Conservation (phyloP, 2,797 vertebrate genomes). For the Dipus sagitta region DNA sequence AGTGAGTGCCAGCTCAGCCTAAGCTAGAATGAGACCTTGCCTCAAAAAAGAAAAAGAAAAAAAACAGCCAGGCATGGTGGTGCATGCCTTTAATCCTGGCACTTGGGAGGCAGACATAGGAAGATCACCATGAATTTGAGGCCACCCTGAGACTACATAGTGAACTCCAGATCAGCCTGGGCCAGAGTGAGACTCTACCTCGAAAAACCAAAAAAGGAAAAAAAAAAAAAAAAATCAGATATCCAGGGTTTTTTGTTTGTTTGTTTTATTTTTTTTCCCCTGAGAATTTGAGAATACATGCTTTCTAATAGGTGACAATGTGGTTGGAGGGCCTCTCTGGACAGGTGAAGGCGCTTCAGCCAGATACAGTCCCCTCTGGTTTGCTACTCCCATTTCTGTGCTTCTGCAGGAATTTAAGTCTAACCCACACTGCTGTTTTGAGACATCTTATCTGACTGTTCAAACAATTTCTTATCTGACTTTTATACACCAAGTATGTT, state of each 20-base stretch:
- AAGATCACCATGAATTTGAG: too few species aligned
- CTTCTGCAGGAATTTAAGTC: constrained; percentile 8
- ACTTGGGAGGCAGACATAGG: too few species aligned
- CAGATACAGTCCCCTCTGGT: too few species aligned
- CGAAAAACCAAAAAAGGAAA: not conserved
- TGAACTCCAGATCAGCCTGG: too few species aligned
- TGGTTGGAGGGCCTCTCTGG: not conserved
- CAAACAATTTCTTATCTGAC: constrained; percentile 67
- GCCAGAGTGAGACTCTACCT: too few species aligned
- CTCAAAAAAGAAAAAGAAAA: too few species aligned
- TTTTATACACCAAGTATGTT: not conserved
- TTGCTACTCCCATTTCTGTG: not conserved
- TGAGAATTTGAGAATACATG: constrained; percentile 3
- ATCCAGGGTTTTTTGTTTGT: too few species aligned
- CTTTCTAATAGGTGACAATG: not conserved
- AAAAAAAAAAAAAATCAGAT: not conserved
- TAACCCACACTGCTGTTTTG: not conserved
- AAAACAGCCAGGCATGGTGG: too few species aligned
- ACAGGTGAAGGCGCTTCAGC: not conserved
- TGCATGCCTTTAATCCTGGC: too few species aligned
- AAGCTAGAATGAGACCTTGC: too few species aligned
- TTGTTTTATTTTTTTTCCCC: not conserved
- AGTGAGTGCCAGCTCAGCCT: too few species aligned
- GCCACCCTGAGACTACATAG: too few species aligned
- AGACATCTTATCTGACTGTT: constrained; percentile 52